Evolutionary conservation across 2,888 invertebrate species (phyloP), one percentile per base, ranked within the genome.

Genomic region (Drosophila antonietae): DNA sequence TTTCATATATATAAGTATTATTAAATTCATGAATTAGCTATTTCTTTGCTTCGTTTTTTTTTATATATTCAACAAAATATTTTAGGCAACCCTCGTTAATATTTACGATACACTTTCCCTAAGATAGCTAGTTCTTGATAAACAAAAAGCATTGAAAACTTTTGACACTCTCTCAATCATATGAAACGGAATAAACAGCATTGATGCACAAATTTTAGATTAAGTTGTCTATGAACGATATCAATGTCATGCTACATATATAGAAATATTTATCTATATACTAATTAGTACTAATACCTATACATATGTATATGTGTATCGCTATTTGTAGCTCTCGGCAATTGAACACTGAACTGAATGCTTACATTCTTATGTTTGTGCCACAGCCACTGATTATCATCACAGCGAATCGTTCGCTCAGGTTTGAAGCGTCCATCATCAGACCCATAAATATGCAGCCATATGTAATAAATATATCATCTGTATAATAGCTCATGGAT

Each of bases 381-480:
- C 84, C 84, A 15, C 46, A 49, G 1, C 63, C 2, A 0, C 18
- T 1, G 7, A 87, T 60, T 2, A 74, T 10, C 0, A 0, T 0
- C 0, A 60, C 6, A 0, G 55, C 81, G 0, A 87, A 8, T 0
- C 75, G 62, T 4, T 77, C 71, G 23, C 81, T 78, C 0, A 89
- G 39, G 23, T 14, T 72, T 2, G 86, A 81, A 0, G 10, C 12
- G 23, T 86, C 87, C 89, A 86, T 81, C 57, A 74, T 56, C 3
- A 77, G 15, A 33, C 87, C 81, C 56, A 80, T 23, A 14, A 76
- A 68, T 0, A 78, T 0, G 3, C 44, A 2, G 0, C 75, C 78
- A 15, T 46, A 70, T 5, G 66, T 41, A 3, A 51, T 15, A 10
- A 77, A 87, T 12, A 84, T 31, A 3, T 78, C 3, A 49, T 86